Conservation (phyloP, 1,140 invertebrate species). For the Bombus huntii region DNA sequence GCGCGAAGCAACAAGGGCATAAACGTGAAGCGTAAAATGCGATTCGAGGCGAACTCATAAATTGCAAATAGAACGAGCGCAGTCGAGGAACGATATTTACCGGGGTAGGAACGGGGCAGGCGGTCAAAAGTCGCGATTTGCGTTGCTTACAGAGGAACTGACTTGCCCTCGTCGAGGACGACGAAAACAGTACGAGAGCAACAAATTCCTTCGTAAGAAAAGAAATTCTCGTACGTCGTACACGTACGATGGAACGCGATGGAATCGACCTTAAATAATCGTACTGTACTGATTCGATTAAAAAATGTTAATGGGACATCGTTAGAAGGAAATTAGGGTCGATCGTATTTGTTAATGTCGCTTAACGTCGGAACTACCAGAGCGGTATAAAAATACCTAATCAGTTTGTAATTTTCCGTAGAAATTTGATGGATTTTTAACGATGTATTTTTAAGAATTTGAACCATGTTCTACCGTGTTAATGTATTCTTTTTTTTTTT, state of each 20-base stretch:
- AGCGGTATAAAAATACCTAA: no score
- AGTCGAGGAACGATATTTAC: background rate
- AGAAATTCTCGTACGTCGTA: background rate
- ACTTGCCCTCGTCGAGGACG: background rate
- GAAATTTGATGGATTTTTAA: background rate
- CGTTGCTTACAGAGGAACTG: slow-evolving; percentile 22
- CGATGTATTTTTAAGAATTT: background rate
- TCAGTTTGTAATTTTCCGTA: background rate
- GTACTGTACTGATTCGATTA: background rate
- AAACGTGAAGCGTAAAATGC: background rate
- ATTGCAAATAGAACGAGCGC: slow-evolving; percentile 53
- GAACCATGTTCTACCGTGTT: background rate
- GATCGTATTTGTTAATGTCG: no score
- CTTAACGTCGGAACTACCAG: background rate
- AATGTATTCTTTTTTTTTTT: background rate
- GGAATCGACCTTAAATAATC: background rate
- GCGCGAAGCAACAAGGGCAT: background rate
- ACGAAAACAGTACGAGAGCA: background rate
- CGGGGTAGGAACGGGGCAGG: background rate
- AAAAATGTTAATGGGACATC: background rate
- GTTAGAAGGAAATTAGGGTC: no score
- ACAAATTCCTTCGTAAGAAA: background rate
- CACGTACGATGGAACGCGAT: background rate
- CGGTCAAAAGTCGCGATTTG: slow-evolving; percentile 55
- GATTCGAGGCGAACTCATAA: slow-evolving; percentile 47